Evolutionary conservation across 2,888 invertebrate genomes (phyloP).

Genomic region (Sarcophaga caerulescens): DNA sequence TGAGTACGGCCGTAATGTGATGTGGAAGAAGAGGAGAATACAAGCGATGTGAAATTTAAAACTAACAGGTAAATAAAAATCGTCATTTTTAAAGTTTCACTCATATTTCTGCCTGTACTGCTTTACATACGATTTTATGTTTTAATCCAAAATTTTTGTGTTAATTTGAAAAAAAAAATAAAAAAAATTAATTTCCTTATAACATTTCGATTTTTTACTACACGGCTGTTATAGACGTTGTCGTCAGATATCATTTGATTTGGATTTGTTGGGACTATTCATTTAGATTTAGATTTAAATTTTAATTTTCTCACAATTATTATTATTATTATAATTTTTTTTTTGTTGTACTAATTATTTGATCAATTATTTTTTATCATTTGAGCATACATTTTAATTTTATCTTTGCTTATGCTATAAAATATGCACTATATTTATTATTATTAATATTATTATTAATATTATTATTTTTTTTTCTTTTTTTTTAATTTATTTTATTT

Average conservation of each 20-base stretch:
- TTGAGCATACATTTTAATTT: neutral
- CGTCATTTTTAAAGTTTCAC: slow-evolving; percentile 48
- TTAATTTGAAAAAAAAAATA: neutral
- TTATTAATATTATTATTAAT: neutral
- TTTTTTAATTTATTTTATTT: neutral
- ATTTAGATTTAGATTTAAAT: neutral
- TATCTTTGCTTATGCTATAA: too few relatives aligned
- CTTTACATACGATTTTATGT: neutral
- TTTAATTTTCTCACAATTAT: too few relatives aligned
- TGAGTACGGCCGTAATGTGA: slow-evolving; percentile 58
- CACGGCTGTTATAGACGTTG: neutral
- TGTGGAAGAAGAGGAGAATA: slow-evolving; percentile 35
- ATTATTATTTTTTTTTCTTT: neutral
- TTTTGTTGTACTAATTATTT: neutral
- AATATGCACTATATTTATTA: too few relatives aligned
- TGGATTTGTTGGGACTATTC: neutral
- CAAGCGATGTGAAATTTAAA: slow-evolving; percentile 53
- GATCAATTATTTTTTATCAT: neutral
- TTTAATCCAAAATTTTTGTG: neutral
- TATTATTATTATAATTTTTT: neutral
- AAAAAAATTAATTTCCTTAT: neutral
- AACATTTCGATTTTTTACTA: neutral
- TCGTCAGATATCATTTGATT: neutral
- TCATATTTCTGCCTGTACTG: slow-evolving; percentile 42
- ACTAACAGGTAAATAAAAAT: slow-evolving; percentile 58